These are phyloP conservation scores for human DNA, from an alignment of 2,113 vertebrate genomes.

Conservation along the genomic window DNA sequence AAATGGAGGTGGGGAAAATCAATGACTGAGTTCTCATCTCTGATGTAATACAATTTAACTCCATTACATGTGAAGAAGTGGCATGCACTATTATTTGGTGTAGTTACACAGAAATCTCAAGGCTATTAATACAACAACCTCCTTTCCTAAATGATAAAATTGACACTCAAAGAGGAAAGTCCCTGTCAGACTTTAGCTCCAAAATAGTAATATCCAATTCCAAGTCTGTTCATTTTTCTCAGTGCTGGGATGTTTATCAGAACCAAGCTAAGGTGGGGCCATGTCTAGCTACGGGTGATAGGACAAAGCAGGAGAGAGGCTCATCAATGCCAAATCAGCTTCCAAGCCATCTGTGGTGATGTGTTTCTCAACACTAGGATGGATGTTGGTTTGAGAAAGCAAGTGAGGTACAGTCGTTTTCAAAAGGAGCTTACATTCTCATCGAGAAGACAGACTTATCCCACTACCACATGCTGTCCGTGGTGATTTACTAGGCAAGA, in stretches of 20 bases:
- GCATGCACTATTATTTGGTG: neutral
- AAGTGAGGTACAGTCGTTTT: neutral
- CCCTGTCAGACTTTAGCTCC: neutral
- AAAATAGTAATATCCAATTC: neutral
- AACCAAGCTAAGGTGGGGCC: neutral
- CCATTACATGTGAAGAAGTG: neutral
- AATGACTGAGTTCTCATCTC: neutral
- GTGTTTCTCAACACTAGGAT: neutral
- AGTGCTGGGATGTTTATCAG: neutral
- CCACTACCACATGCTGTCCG: neutral
- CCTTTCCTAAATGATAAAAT: neutral
- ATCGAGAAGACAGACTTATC: constrained; percentile 40
- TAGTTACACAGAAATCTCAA: neutral
- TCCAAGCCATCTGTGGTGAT: neutral
- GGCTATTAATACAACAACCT: neutral
- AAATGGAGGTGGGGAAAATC: neutral
- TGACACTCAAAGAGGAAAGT: neutral
- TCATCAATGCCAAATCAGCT: neutral
- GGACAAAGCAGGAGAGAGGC: neutral
- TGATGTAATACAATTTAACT: neutral
- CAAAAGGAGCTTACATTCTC: constrained; percentile 1
- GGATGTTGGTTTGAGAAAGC: neutral
- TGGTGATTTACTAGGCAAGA: constrained; percentile 22
- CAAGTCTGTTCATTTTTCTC: neutral
- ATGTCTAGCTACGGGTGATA: neutral